phyloP scores from a whole-genome alignment of 2,113 vertebrate genomes.

The Cololabis saira region DNA sequence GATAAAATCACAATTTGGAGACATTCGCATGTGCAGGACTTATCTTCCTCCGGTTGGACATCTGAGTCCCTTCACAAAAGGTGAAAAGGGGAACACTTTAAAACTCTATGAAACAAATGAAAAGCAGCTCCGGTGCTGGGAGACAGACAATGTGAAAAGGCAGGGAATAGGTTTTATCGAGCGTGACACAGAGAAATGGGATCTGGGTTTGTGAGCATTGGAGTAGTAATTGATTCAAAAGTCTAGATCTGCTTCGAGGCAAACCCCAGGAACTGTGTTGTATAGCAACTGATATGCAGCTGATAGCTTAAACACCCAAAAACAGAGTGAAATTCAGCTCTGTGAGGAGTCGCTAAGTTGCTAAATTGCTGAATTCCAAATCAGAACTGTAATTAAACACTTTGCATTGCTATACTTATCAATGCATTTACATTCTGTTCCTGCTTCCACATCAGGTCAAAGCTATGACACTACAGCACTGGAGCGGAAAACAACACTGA shows the following conservation, averaged over 20 bases:
- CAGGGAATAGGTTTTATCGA: constrained; percentile 71
- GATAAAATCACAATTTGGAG: constrained; percentile 5
- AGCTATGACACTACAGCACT: neutral
- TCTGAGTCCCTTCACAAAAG: constrained; percentile 39
- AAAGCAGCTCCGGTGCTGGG: constrained; percentile 43
- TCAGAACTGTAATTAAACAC: constrained; percentile 64
- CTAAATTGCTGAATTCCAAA: constrained; percentile 44
- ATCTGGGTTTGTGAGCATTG: constrained; percentile 64
- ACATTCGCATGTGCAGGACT: constrained; percentile 7
- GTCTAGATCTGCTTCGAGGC: constrained; percentile 50
- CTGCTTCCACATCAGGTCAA: constrained; percentile 15
- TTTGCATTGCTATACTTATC: constrained; percentile 45
- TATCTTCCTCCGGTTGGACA: constrained; percentile 5
- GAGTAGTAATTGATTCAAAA: constrained; percentile 72
- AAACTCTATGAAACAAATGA: constrained; percentile 60
- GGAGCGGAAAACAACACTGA: constrained; percentile 4
- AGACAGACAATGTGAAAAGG: constrained; percentile 49
- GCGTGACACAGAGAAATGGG: constrained; percentile 72
- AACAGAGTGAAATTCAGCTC: constrained; percentile 23
- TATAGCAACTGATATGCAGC: constrained; percentile 47
- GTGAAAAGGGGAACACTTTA: constrained; percentile 41
- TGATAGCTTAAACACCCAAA: constrained; percentile 57
- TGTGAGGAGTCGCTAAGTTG: constrained; percentile 43
- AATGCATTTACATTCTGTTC: constrained; percentile 29
- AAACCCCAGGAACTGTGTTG: constrained; percentile 45